Conservation (phyloP, 2,113 vertebrate genomes). For the Dipodomys spectabilis region DNA sequence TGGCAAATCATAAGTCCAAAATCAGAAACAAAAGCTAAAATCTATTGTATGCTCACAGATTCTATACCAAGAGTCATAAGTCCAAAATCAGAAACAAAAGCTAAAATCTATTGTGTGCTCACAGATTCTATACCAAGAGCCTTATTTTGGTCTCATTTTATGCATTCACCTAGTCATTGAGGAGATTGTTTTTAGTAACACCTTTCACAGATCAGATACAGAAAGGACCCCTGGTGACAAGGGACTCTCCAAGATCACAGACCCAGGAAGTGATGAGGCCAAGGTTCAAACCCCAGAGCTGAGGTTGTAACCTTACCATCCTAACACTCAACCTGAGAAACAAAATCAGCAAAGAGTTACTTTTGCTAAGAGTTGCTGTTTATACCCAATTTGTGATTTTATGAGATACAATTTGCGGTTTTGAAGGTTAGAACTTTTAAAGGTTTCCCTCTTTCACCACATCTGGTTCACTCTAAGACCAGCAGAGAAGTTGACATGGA, state of each 20-base stretch:
- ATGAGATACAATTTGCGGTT: background rate
- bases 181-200: background rate
- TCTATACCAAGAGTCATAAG: background rate
- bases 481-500: background rate
- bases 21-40: background rate
- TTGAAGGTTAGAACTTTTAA: slow-evolving; percentile 26
- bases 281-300: background rate
- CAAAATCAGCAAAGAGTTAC: background rate
- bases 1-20: background rate
- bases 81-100: background rate
- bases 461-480: background rate
- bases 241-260: background rate
- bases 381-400: background rate
- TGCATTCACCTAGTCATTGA: background rate
- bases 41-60: background rate
- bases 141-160: background rate
- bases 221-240: background rate
- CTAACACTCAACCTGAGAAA: background rate
- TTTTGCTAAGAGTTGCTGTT: background rate
- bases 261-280: background rate
- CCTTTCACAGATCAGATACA: background rate
- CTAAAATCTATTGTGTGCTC: background rate
- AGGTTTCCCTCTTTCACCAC: background rate
- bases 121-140: background rate
- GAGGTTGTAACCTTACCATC: background rate